phyloP scores from a whole-genome alignment of 2,797 vertebrate species.

The Mus spretus region DNA sequence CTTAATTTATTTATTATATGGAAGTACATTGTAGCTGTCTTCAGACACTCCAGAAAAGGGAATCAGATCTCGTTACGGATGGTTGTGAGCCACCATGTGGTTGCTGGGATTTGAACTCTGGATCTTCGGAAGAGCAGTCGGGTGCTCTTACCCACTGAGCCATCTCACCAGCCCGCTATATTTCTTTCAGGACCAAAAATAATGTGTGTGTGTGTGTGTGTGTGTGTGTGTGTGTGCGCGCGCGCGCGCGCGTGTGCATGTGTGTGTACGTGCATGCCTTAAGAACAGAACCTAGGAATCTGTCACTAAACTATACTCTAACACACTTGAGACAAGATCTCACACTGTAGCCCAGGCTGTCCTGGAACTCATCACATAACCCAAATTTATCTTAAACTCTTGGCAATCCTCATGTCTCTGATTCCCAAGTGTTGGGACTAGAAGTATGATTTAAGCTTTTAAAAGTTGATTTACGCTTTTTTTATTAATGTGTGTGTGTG shows the following conservation, averaged over 20 bases:
- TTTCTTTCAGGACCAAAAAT: neutral
- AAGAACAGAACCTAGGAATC: neutral
- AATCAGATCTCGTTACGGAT: no score
- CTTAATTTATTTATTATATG: no score
- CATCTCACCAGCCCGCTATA: no score
- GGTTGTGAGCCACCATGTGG: no score
- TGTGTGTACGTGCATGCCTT: fast-evolving
- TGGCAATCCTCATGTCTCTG: neutral
- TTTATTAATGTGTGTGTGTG: neutral
- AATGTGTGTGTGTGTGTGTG: no score
- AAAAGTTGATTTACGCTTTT: neutral
- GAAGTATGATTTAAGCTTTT: neutral
- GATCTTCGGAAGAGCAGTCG: no score
- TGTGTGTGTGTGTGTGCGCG: neutral
- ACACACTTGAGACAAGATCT: neutral
- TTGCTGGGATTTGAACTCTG: no score
- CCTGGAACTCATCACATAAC: neutral
- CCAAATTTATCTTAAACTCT: neutral
- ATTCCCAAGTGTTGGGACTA: neutral
- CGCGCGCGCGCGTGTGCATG: no score
- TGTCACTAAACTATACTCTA: neutral
- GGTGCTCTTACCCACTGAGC: no score
- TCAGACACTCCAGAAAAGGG: no score
- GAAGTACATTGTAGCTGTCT: no score
- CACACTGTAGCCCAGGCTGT: no score